Evolutionary conservation across 2,113 vertebrate genomes (phyloP).

Genomic region (Cheilinus undulatus): DNA sequence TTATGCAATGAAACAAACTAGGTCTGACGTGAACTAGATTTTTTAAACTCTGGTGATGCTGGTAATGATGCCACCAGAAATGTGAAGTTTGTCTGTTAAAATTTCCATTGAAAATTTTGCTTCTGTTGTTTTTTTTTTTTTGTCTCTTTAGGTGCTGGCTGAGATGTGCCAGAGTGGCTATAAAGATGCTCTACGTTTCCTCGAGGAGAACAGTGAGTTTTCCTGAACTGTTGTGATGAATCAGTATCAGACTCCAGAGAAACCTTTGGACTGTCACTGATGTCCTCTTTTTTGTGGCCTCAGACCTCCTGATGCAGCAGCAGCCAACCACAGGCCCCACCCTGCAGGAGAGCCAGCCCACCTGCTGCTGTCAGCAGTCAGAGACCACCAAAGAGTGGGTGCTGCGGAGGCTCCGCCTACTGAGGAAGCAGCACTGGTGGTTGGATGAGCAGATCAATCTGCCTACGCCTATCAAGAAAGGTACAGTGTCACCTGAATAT

Average conservation of each 20-base stretch:
- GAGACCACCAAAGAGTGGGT: conserved; percentile 70
- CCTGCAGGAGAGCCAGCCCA: conserved; percentile 10
- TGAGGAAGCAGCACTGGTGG: conserved; percentile 80
- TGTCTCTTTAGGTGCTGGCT: conserved; percentile 83
- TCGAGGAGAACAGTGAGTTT: conserved; percentile 89
- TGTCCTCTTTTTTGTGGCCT: conserved; percentile 8
- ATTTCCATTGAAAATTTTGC: too few species aligned
- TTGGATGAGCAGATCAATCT: conserved; percentile 85
- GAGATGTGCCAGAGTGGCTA: conserved; percentile 93
- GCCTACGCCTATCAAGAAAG: conserved; percentile 84
- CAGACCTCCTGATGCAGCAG: conserved; percentile 84
- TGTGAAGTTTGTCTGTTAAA: too few species aligned
- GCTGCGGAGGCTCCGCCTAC: conserved; percentile 70
- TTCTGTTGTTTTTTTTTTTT: background rate
- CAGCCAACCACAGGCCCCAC: conserved; percentile 59
- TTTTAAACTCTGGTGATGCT: too few species aligned
- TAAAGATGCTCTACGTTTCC: conserved; percentile 89
- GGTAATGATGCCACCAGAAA: too few species aligned
- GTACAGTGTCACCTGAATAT: conserved; percentile 61
- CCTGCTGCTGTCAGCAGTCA: conserved; percentile 42
- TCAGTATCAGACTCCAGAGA: background rate
- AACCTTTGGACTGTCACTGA: conserved; percentile 9
- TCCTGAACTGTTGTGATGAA: background rate
- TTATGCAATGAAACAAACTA: background rate
- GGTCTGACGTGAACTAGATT: too few species aligned